Base-by-base conservation (phyloP, 2,797 vertebrate genomes). In the Cuculus canorus region DNA sequence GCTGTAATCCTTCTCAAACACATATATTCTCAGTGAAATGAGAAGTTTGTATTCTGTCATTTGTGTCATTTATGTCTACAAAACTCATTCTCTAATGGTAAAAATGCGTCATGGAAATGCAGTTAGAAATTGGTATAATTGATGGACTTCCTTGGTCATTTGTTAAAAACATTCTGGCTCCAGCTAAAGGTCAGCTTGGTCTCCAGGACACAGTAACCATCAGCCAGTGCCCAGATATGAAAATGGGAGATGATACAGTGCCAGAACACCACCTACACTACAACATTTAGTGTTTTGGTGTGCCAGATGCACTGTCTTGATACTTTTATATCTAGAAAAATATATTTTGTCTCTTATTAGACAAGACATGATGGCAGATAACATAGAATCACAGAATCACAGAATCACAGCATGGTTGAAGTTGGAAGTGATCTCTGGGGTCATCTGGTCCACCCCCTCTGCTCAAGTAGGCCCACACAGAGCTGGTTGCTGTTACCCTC, bases 401-500 rank as follows among this genome's bases (percentile, higher is more conserved):
- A 56, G 27, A 50, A n/a, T 10, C 18, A 57, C 6, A 56, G 33
- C 64, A 16, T 16, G 4, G 4, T 7, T 64, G 64, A 14, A 13
- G 1, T 24, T 78, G 61, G 37, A 81, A 66, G 21, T 5, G 16
- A 41, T 4, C 7, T 71, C n/a, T 75, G n/a, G 6, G 1, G 22
- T 48, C 27, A 32, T 2, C 8, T 32, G 15, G 21, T 63, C 41
- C 10, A 69, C 24, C 5, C 5, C 2, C 8, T 1, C 11, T 39
- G 13, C 45, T 70, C 32, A 56, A 28, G 32, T 18, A 52, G n/a
- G 22, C 19, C 9, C 1, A 1, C n/a, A 14, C 27, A n/a, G 17
- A 59, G 3, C 16, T 0, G 0, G 3, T 68, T 76, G 10, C 3
- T 56, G 71, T 30, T 8, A 64, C 8, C 1, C 3, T 61, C 11